A percentile compares a stretch with the other conserved stretches of the same genome.
phyloP scores from a whole-genome alignment of 2,797 vertebrate species.

The Macrochelys suwanniensis region DNA sequence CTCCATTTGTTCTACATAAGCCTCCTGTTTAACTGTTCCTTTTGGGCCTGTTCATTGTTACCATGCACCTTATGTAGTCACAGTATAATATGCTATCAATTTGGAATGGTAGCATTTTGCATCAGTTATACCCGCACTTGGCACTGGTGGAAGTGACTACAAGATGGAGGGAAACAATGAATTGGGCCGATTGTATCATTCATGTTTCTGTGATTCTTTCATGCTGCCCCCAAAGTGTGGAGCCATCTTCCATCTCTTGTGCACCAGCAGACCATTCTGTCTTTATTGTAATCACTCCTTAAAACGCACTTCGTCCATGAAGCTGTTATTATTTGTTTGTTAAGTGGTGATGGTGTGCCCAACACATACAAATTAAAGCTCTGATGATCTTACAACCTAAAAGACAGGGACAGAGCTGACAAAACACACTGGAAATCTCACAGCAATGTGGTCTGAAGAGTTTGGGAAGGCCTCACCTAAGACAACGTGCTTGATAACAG shows the following conservation, averaged over 20 bases:
- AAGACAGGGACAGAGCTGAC: background rate
- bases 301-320: background rate
- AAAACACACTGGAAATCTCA: background rate
- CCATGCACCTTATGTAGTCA: background rate
- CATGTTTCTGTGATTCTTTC: background rate
- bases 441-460: background rate
- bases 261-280: background rate
- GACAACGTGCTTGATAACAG: background rate
- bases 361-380: background rate
- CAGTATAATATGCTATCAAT: background rate
- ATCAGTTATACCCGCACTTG: background rate
- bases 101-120: background rate
- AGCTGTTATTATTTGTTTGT: background rate
- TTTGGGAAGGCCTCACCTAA: background rate
- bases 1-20: background rate
- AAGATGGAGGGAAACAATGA: rapidly evolving
- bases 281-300: background rate
- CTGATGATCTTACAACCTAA: background rate
- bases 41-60: rapidly evolving
- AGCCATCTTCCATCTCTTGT: background rate
- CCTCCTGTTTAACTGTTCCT: background rate
- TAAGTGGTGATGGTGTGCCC: background rate
- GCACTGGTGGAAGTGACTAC: background rate
- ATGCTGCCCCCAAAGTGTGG: background rate
- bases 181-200: background rate